Percentiles rank a stretch among this genome's conserved stretches.
phyloP scores from a whole-genome alignment of 53 echinoderm and acorn worm species.

The Antedon mediterranea region DNA sequence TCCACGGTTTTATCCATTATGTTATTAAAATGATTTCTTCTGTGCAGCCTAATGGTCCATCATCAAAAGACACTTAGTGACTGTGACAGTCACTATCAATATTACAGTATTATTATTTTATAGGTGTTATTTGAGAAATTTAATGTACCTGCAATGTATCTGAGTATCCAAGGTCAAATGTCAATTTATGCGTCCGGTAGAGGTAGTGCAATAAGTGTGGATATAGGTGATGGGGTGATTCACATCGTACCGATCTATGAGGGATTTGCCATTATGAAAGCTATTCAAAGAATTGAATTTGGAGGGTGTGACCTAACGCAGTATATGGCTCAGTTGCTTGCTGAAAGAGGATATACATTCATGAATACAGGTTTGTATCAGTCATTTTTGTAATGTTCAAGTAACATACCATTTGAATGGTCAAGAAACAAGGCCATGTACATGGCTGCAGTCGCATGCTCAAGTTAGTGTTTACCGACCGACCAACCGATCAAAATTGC shows the following conservation, averaged over 20 bases:
- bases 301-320: slow-evolving; percentile 23
- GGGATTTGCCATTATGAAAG: slow-evolving; percentile 7
- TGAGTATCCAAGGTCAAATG: slow-evolving; percentile 19
- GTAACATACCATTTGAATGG: too few species aligned
- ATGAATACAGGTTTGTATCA: slow-evolving; percentile 16
- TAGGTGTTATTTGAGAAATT: slow-evolving; percentile 51
- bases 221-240: slow-evolving; percentile 16
- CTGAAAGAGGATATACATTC: slow-evolving; percentile 24
- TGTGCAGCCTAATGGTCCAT: neutral
- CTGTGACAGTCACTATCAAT: neutral
- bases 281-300: slow-evolving; percentile 10
- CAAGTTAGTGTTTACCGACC: too few species aligned
- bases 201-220: slow-evolving; percentile 4
- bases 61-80: neutral
- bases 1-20: too few species aligned
- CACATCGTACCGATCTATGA: slow-evolving; percentile 21
- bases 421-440: too few species aligned
- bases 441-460: too few species aligned
- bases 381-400: too few species aligned
- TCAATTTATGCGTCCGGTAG: slow-evolving; percentile 23
- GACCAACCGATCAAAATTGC: too few species aligned
- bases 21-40: neutral
- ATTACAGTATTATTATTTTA: neutral
- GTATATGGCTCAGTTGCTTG: slow-evolving; percentile 9
- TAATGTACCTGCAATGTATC: slow-evolving; percentile 40